These are phyloP conservation scores for Ectropis crepuscularia DNA, from an alignment of 2,888 invertebrate genomes.

Conservation along the genomic window DNA sequence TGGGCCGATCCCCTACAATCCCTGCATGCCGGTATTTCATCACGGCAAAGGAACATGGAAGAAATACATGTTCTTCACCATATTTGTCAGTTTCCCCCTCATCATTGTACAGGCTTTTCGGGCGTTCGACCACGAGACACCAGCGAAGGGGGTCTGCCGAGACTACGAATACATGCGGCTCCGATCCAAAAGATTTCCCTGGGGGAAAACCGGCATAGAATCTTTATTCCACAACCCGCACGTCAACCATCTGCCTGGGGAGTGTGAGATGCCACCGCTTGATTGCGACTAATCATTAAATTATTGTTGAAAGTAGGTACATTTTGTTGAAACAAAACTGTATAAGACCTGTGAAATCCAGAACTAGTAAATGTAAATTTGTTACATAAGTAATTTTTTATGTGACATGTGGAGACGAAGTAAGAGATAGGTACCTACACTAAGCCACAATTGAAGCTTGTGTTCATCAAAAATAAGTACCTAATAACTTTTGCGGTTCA, in stretches of 20 bases:
- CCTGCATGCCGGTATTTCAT: constrained; percentile 62
- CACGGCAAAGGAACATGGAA: constrained; percentile 62
- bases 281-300: neutral
- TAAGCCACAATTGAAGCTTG: no score
- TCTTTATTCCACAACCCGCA: constrained; percentile 94
- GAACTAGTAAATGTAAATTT: no score
- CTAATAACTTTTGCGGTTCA: no score
- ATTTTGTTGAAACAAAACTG: neutral
- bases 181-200: constrained; percentile 93
- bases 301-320: no score
- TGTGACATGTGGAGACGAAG: no score
- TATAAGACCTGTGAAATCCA: neutral
- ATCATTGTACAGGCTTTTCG: constrained; percentile 59
- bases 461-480: no score
- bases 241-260: constrained; percentile 81
- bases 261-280: neutral
- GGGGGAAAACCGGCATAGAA: constrained; percentile 92
- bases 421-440: no score
- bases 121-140: constrained; percentile 34
- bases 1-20: constrained; percentile 57
- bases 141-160: constrained; percentile 54
- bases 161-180: constrained; percentile 91
- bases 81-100: constrained; percentile 64
- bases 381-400: no score
- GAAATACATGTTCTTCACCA: constrained; percentile 60